Evolutionary conservation across 2,797 vertebrate genomes (phyloP).

Genomic region (Pyrocephalus nanus): DNA sequence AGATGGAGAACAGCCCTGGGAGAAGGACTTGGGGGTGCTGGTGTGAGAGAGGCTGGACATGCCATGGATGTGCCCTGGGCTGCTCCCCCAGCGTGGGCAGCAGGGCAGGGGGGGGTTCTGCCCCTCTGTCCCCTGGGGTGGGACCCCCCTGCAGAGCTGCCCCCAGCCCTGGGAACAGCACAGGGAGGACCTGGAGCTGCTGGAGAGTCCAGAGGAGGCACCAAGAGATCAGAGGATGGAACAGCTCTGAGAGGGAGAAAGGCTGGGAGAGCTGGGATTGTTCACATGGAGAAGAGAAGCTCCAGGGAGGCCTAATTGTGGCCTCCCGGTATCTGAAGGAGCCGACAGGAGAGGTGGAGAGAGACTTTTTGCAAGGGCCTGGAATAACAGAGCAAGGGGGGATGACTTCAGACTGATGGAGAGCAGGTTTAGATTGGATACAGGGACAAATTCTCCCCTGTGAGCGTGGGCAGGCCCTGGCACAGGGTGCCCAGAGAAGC

Average conservation of each 20-base stretch:
- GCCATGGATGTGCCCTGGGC: not conserved
- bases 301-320: not conserved
- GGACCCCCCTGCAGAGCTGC: not conserved
- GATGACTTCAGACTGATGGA: not conserved
- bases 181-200: not conserved
- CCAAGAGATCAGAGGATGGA: not conserved
- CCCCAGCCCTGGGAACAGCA: not conserved
- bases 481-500: not conserved
- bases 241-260: not conserved
- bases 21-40: not conserved
- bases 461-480: not conserved
- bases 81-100: not conserved
- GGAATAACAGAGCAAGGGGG: not conserved
- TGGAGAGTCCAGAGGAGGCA: not conserved
- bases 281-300: not conserved
- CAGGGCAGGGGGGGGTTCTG: not conserved
- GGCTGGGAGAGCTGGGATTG: not conserved
- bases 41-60: not conserved
- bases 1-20: not conserved
- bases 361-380: not conserved
- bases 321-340: not conserved
- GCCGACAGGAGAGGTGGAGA: not conserved
- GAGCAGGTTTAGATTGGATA: not conserved
- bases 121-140: not conserved
- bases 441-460: not conserved